Base-by-base conservation (phyloP, 2,113 vertebrate species). In the Syngnathus typhle region DNA sequence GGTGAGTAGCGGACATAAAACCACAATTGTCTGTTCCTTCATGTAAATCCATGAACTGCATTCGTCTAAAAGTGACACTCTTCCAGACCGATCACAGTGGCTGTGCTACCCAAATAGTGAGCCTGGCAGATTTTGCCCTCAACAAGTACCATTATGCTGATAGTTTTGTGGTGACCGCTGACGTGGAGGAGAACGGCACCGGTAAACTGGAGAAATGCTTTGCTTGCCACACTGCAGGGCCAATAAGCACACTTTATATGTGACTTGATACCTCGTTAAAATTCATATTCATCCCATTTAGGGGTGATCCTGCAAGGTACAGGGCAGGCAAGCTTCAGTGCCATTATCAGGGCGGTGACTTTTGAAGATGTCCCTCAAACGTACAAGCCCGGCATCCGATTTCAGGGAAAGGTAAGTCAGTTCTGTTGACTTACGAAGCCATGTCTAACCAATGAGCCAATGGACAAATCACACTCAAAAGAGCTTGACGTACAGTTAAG, bases 171-270 rank as follows among this genome's bases (percentile, higher is more conserved):
- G 68, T 89, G 10, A 56, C 21, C 0, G 78, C 82, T 65, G 82
- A 91, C 21, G 38, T 92, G 32, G 69, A 85, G 19, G 91, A 92
- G 69, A 60, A 39, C 6, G 91, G 87, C 49, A 92, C 91, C 21
- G 91, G 91, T 92, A 73, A 32, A 77, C 16, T 32, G 37, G 41
- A 13, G 8, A 15, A 49, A 39, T 4, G 3, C 12, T 60, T 41
- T 41, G 6, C 10, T 41, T 5, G 5, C 59, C 36, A 5, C 27
- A 32, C 27, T 32, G 27, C 27, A 3, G 27, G 27, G 27, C 27
- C 27, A 32, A 32, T 32, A 32, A 32, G 27, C 27, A 32, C 27
- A 32, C 27, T 32, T 32, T n/a, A n/a, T 41, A 15, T 61, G 23
- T 21, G 19, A 41, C 37, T 61, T 41, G 38, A 61, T 21, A 11